phyloP scores from a whole-genome alignment of 2,113 vertebrate genomes.

The Malaclemys terrapin region DNA sequence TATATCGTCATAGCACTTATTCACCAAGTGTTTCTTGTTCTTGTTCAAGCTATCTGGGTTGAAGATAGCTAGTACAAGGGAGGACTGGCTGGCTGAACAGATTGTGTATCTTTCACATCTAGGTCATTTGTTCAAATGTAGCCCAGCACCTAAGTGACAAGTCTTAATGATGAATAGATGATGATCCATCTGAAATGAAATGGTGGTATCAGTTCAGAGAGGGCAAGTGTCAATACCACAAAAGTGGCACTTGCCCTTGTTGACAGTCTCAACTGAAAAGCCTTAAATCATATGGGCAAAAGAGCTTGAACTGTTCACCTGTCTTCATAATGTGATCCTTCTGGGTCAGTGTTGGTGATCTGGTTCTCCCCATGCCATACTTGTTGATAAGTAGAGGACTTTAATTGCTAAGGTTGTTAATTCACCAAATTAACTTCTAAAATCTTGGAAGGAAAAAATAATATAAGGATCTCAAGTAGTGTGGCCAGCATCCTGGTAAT shows the following conservation, averaged over 20 bases:
- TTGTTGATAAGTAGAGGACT: neutral
- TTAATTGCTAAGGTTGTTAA: neutral
- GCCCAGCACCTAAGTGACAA: neutral
- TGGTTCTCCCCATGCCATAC: neutral
- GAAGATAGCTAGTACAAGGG: neutral
- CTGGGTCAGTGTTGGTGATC: neutral
- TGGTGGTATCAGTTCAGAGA: neutral
- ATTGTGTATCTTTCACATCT: neutral
- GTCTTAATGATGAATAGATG: neutral
- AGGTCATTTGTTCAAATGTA: neutral
- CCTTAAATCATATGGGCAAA: neutral
- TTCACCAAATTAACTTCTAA: neutral
- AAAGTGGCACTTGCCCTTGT: neutral
- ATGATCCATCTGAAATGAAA: slow-evolving; percentile 7
- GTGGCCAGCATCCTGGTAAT: neutral
- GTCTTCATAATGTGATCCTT: neutral
- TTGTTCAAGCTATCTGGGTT: neutral
- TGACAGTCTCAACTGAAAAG: neutral
- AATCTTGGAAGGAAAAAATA: neutral
- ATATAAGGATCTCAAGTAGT: neutral
- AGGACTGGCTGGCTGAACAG: neutral
- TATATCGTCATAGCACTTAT: neutral
- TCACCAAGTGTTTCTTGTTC: neutral
- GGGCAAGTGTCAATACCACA: neutral
- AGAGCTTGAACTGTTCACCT: neutral